Evolutionary conservation across 1,140 invertebrate species (phyloP).

Genomic region (Bombus superbus): DNA sequence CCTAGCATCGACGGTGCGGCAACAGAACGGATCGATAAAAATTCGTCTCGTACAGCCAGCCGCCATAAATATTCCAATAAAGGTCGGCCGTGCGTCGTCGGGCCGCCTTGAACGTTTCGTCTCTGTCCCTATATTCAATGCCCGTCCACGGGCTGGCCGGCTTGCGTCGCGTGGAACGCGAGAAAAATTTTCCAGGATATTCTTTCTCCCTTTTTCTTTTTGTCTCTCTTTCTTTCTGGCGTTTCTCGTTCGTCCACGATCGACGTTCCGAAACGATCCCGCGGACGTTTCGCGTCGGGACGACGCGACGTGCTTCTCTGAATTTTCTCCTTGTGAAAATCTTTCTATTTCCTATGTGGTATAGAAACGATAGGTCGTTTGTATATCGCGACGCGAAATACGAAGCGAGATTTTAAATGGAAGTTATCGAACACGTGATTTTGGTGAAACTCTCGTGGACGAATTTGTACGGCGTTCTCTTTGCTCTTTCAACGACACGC

Average conservation of each 20-base stretch:
- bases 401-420: neutral
- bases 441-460: neutral
- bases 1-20: constrained; percentile 61
- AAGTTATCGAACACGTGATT: neutral
- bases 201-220: neutral
- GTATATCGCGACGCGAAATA: neutral
- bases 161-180: constrained; percentile 19
- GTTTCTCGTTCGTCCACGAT: neutral
- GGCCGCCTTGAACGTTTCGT: constrained; percentile 55
- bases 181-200: constrained; percentile 39
- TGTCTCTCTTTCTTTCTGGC: neutral
- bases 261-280: neutral
- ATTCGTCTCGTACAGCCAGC: constrained; percentile 72
- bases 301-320: neutral
- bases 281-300: neutral
- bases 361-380: neutral
- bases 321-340: neutral
- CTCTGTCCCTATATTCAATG: constrained; percentile 49
- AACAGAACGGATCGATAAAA: constrained; percentile 78
- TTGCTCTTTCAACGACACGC: neutral
- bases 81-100: constrained; percentile 68
- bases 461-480: no score
- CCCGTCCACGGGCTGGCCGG: neutral
- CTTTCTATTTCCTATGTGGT: neutral
- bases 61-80: constrained; percentile 78